Base-by-base conservation (phyloP, 2,888 invertebrate genomes). In the Lottia scabra region DNA sequence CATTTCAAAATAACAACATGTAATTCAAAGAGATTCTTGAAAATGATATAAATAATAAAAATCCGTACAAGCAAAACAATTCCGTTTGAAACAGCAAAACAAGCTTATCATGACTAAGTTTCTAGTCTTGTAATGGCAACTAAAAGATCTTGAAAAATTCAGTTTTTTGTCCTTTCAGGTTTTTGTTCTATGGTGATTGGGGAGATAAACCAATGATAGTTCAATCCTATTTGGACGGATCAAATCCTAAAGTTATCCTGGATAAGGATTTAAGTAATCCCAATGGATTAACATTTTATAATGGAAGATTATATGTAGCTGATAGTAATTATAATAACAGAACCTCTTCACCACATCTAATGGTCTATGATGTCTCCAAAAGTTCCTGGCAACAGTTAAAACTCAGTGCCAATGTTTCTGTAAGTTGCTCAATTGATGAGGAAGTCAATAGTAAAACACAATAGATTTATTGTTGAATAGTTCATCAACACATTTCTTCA, bases 101-200 rank as follows among this genome's bases (percentile, higher is more conserved):
- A n/a, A n/a, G n/a, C n/a, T n/a, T n/a, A n/a, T n/a, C n/a, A n/a
- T n/a, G n/a, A n/a, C n/a, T n/a, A n/a, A n/a, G n/a, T n/a, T n/a
- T 30, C 30, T 4, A 30, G 30, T 30, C 2, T 30, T 6, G 30
- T 30, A 6, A 6, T 30, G 30, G 30, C n/a, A n/a, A n/a, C n/a
- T n/a, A 30, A 5, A 38, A 38, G 38, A 10, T 38, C 38, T 30
- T 30, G 2, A 8, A 38, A 38, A 2, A 38, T 10, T 8, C 5
- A 38, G 1, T 38, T 38, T n/a, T 38, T 38, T 6, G 2, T 30
- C n/a, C 23, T 64, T 65, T 62, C 79, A 87, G 87, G 19, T 79
- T 81, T 63, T 75, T 87, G 62, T 87, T 84, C 76, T 81, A 81
- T 73, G 82, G 83, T 43, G 84, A 85, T 75, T 83, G 83, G 80